Evolutionary conservation across 2,888 invertebrate genomes (phyloP).

Genomic region (Dorcus hopei): DNA sequence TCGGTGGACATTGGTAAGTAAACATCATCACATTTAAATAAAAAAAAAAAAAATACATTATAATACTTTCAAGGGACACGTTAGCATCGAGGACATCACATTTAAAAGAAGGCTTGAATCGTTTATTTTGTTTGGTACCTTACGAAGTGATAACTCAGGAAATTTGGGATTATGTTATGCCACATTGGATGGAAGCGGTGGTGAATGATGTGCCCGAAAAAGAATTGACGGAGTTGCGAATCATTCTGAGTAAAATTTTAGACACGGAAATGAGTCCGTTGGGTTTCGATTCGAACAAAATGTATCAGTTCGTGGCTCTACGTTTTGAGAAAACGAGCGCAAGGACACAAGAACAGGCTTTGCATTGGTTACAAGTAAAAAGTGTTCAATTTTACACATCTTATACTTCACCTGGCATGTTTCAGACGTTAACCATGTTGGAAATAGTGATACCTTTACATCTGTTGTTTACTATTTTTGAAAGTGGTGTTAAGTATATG

Average conservation of each 20-base stretch:
- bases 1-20: slow-evolving; percentile 96
- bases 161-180: slow-evolving; percentile 98
- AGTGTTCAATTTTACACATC: neutral
- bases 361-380: slow-evolving; percentile 80
- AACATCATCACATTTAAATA: neutral
- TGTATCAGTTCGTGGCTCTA: slow-evolving; percentile 90
- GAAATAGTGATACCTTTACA: slow-evolving; percentile 87
- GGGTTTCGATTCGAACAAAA: slow-evolving; percentile 89
- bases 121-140: slow-evolving; percentile 93
- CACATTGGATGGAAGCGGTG: slow-evolving; percentile 98
- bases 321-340: slow-evolving; percentile 78
- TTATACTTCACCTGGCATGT: slow-evolving; percentile 26
- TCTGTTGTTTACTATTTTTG: slow-evolving; percentile 86
- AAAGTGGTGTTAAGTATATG: slow-evolving; percentile 78
- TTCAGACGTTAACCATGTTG: slow-evolving; percentile 77
- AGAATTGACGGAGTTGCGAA: slow-evolving; percentile 79
- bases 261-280: slow-evolving; percentile 95
- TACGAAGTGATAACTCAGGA: slow-evolving; percentile 96
- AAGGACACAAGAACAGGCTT: slow-evolving; percentile 81
- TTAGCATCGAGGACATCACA: slow-evolving; percentile 84
- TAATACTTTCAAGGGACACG: slow-evolving; percentile 63
- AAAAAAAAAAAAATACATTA: neutral
- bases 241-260: slow-evolving; percentile 86
- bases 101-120: slow-evolving; percentile 90
- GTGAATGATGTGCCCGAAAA: slow-evolving; percentile 88